Base-by-base conservation (phyloP, 2,797 vertebrate genomes). In the Parauchenoglanis punctatus region DNA sequence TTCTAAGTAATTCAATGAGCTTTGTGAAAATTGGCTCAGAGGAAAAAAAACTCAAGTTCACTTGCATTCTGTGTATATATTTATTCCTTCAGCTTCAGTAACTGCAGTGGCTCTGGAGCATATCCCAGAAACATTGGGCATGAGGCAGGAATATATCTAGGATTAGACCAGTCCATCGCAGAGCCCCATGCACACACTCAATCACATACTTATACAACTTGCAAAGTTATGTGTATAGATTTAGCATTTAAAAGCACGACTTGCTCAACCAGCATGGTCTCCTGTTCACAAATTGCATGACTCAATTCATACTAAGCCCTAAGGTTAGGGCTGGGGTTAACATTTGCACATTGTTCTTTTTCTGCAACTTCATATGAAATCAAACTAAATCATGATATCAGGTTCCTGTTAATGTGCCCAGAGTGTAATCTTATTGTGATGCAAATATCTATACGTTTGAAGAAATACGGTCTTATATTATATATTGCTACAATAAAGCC, bases 141-240 rank as follows among this genome's bases (percentile, higher is more conserved):
- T 7, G n/a, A 77, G 31, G 49, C 13, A 52, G n/a, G 75, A 77
- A 77, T 54, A 77, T 15, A 76, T 7, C 49, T 12, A 31, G 75
- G 49, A 77, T 54, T 31, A 17, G 13, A 76, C 73, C 49, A 76
- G 13, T 52, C 49, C 73, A 28, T 76, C 15, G 46, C 46, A 25
- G 8, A 10, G 44, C 44, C 20, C 3, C 68, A 75, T 75, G 23
- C 67, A 40, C 67, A 40, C 31, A 20, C 35, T 20, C 70, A 72
- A 18, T 72, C 25, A 76, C 73, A 77, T 12, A 18, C 70, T 44
- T 54, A 49, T 77, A 77, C 75, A 54, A 77, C 49, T 77, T 77
- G 1, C 52, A 77, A 56, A 18, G 15, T n/a, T 31, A 0, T 56
- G 75, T 56, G 52, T 56, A 17, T 56, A 56, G 31, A 31, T 77